Evolutionary conservation across 1,140 invertebrate genomes (phyloP), one percentile per base, ranked within the genome.

Genomic region (Pogonomyrmex barbatus): DNA sequence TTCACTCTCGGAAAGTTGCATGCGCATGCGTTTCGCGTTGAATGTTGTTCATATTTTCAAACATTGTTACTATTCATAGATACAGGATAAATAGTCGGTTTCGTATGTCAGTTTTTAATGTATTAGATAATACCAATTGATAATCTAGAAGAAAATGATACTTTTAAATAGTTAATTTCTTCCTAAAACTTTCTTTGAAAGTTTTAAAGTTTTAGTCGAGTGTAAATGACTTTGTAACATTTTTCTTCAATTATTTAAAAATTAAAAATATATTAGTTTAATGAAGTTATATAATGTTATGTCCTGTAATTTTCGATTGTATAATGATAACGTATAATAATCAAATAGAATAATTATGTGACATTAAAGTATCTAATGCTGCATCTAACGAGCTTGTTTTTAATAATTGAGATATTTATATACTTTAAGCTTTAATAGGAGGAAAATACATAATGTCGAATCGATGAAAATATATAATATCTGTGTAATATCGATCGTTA

Each of bases 1-100:
- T 84, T 67, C 54, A 30, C 42, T 67, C 56, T 73, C 63, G 45
- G 86, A 87, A 85, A 83, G 30, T 45, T 62, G 39, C 47, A 39
- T 39, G 33, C 77, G 54, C n/a, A 33, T n/a, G 42, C 54, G 45
- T 36, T 73, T 75, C 12, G 52, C 17, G 79, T 58, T 70, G n/a
- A 79, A 63, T 30, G 42, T 5, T 36, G 36, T 47, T 81, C 50
- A 42, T 45, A 65, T 56, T 81, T 42, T 54, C 45, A 39, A 79
- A 54, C 62, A 30, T 68, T 52, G 0, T 52, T 79, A 4, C 33
- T 67, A 42, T 17, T 58, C 24, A 5, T 45, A 8, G 45, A 71
- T 8, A 47, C 30, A 24, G n/a, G 4, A 10, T 45, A 67, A 67
- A 67, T n/a, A 42, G 9, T 67, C 12, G 36, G 14, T 33, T 6